A percentile compares a stretch with the other conserved stretches of the same genome.
Conservation (phyloP, 2,888 invertebrate genomes). For the Rugalucina vietnamica region DNA sequence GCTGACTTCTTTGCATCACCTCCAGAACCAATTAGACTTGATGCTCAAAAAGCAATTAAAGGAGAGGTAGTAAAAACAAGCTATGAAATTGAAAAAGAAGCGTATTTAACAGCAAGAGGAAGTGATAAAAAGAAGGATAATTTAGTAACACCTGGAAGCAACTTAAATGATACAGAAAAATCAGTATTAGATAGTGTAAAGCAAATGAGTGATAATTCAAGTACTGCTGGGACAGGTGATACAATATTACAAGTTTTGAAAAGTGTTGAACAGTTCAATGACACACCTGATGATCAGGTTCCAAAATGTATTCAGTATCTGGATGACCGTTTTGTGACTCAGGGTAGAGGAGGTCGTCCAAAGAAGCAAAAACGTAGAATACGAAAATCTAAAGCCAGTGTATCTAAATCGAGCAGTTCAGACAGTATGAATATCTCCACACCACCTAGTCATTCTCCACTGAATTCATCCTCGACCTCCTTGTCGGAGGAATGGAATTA, state of each 20-base stretch:
- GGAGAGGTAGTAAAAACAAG: background rate
- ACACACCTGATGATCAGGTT: slow-evolving; percentile 48
- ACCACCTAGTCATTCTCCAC: slow-evolving; percentile 73
- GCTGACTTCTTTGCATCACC: slow-evolving; percentile 81
- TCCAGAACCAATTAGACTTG: slow-evolving; percentile 79
- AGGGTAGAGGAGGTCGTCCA: slow-evolving; percentile 52
- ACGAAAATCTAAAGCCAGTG: slow-evolving; percentile 53
- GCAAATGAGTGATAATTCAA: slow-evolving; percentile 63
- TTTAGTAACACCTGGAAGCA: slow-evolving; percentile 18
- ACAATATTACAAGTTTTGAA: slow-evolving; percentile 67
- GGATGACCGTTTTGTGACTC: slow-evolving; percentile 76
- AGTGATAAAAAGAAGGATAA: slow-evolving; percentile 17
- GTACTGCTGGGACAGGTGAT: slow-evolving; percentile 59
- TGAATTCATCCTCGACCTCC: slow-evolving; percentile 72
- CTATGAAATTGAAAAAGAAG: slow-evolving; percentile 34
- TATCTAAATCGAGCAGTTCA: slow-evolving; percentile 65
- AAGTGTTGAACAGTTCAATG: slow-evolving; percentile 67
- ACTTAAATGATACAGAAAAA: slow-evolving; percentile 59
- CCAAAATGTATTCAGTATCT: slow-evolving; percentile 63
- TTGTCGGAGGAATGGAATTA: slow-evolving; percentile 66
- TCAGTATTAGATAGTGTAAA: slow-evolving; percentile 68
- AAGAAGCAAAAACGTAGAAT: slow-evolving; percentile 37
- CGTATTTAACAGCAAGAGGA: slow-evolving; percentile 11
- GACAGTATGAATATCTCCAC: slow-evolving; percentile 78
- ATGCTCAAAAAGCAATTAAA: slow-evolving; percentile 43